A percentile compares a stretch with the other conserved stretches of the same genome.
Evolutionary conservation across 2,888 invertebrate species (phyloP).

Genomic region (Drosophila paracracens): DNA sequence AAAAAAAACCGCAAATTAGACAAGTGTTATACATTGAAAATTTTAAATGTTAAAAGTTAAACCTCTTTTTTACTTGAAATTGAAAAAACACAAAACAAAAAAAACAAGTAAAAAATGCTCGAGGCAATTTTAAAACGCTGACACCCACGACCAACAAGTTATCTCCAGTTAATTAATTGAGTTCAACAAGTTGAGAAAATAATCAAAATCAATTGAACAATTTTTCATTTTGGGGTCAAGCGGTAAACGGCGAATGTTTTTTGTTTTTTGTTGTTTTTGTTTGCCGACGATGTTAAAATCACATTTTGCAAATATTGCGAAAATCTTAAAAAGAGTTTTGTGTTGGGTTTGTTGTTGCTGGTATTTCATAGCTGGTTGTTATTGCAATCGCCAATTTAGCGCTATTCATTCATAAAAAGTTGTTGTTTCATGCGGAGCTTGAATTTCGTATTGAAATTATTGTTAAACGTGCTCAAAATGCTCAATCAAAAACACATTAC

Average conservation of each 20-base stretch:
- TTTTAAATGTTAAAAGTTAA: constrained; percentile 4
- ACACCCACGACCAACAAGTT: constrained; percentile 53
- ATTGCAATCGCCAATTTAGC: constrained; percentile 65
- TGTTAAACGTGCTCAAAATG: constrained; percentile 59
- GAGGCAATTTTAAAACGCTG: constrained; percentile 40
- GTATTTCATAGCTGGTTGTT: constrained; percentile 18
- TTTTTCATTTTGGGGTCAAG: constrained; percentile 69
- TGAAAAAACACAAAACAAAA: neutral
- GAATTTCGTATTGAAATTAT: constrained; percentile 54
- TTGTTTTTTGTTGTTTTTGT: neutral
- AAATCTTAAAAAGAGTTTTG: constrained; percentile 49
- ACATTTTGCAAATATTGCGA: constrained; percentile 62
- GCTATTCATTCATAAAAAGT: constrained; percentile 74
- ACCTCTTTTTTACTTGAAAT: neutral
- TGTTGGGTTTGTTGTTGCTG: constrained; percentile 29
- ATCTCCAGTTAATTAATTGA: constrained; percentile 81
- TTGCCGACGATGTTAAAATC: constrained; percentile 54
- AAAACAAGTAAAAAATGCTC: neutral
- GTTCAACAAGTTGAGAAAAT: constrained; percentile 81
- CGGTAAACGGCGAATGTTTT: constrained; percentile 35
- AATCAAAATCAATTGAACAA: constrained; percentile 81
- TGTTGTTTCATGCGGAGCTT: constrained; percentile 64
- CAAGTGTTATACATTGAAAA: neutral
- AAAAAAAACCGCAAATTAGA: constrained; percentile 11
- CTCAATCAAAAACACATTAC: constrained; percentile 75